A percentile compares a stretch with the other conserved stretches of the same genome.
Conservation (phyloP, 2,888 invertebrate species). For the Leptopilina syphax region DNA sequence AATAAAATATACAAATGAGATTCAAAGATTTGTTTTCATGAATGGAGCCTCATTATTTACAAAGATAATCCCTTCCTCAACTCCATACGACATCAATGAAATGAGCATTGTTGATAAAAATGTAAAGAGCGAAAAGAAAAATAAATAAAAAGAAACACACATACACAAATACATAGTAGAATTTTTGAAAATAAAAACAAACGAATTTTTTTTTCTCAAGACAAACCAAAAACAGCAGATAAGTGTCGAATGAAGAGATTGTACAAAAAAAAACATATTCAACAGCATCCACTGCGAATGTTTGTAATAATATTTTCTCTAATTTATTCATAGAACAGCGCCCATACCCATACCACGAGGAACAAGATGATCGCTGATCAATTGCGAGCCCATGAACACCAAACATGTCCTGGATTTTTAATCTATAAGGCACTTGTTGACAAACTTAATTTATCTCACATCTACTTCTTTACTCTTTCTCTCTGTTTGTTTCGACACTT, state of each 20-base stretch:
- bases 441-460: not conserved
- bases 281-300: not conserved
- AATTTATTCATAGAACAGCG: constrained; percentile 30
- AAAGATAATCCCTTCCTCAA: constrained; percentile 18
- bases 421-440: not conserved
- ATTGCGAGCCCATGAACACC: constrained; percentile 5
- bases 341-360: constrained; percentile 32
- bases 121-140: not conserved
- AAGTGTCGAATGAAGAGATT: not conserved
- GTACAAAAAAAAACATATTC: not conserved
- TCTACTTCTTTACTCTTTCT: not conserved
- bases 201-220: not conserved
- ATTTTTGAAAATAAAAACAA: constrained; percentile 8
- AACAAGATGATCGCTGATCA: not conserved
- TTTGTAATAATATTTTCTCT: not conserved
- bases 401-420: constrained; percentile 28
- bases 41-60: constrained; percentile 32
- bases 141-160: not conserved
- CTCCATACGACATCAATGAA: constrained; percentile 21
- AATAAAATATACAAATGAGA: not conserved
- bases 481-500: not conserved
- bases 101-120: constrained; percentile 13
- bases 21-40: constrained; percentile 9
- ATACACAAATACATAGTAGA: not conserved
- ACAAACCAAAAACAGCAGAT: not conserved